These are phyloP conservation scores for Armadillidium nasatum DNA, from an alignment of 1,140 invertebrate species.

Conservation along the genomic window DNA sequence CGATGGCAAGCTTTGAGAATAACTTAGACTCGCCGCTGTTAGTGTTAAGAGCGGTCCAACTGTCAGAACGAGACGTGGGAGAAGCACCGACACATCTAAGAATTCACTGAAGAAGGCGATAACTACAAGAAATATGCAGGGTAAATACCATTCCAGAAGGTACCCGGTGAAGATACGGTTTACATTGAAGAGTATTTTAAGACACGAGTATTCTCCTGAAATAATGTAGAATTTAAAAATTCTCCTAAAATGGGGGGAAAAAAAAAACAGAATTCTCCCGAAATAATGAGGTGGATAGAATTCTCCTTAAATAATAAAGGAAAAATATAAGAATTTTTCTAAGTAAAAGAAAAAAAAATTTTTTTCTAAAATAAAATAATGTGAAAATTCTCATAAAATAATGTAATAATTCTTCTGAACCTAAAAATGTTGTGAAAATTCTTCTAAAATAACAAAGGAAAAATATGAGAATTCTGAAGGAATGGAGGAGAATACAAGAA, in stretches of 20 bases:
- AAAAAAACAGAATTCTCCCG: neutral
- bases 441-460: neutral
- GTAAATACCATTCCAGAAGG: conserved; percentile 39
- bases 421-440: too few species aligned
- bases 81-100: conserved; percentile 27
- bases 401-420: too few species aligned
- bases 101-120: conserved; percentile 35
- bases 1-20: conserved; percentile 27
- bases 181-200: conserved; percentile 28
- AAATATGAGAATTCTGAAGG: neutral
- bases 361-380: too few species aligned
- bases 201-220: conserved; percentile 37
- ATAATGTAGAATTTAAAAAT: neutral
- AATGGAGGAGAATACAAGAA: neutral
- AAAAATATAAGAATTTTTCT: too few species aligned
- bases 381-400: too few species aligned
- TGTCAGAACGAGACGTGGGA: conserved; percentile 33
- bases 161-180: conserved; percentile 30
- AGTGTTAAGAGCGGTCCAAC: conserved; percentile 35
- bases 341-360: too few species aligned
- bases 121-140: conserved; percentile 35
- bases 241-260: neutral
- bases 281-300: neutral
- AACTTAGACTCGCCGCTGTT: conserved; percentile 24
- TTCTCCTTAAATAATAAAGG: too few species aligned